Percentiles rank a stretch among this genome's conserved stretches.
These are phyloP conservation scores for Zoroaster sp. DNA, from an alignment of 53 echinoderm and acorn worm species.

Conservation along the genomic window DNA sequence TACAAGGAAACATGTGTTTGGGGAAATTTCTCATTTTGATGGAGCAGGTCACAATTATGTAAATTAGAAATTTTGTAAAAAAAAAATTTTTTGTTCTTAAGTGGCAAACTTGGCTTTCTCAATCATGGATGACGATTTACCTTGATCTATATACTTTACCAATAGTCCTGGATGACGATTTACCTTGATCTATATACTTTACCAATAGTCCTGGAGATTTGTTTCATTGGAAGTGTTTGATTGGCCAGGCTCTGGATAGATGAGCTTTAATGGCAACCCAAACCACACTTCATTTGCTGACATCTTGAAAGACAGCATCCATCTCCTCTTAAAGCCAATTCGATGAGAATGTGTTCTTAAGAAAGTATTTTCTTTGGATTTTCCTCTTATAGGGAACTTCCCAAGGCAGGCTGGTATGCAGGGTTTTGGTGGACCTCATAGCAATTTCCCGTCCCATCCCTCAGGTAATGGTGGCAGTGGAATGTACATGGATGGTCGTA, in stretches of 20 bases:
- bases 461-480: conserved; percentile 49
- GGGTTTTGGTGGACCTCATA: conserved; percentile 69
- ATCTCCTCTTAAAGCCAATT: background rate
- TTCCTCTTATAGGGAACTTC: conserved; percentile 66
- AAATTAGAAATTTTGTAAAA: too few relatives aligned
- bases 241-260: background rate
- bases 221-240: too few relatives aligned
- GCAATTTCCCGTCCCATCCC: conserved; percentile 53
- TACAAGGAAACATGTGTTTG: too few relatives aligned
- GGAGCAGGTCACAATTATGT: too few relatives aligned
- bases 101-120: too few relatives aligned
- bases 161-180: too few relatives aligned
- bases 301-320: background rate
- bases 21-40: too few relatives aligned
- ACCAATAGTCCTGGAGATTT: too few relatives aligned
- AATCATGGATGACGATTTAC: too few relatives aligned
- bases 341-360: background rate
- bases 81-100: too few relatives aligned
- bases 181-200: too few relatives aligned
- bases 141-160: too few relatives aligned
- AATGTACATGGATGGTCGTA: conserved; percentile 66
- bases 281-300: background rate
- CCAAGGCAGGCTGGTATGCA: conserved; percentile 65
- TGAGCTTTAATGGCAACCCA: background rate
- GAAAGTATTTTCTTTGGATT: background rate